Percentiles rank a stretch among this genome's conserved stretches.
Evolutionary conservation across 2,113 vertebrate genomes (phyloP).

Genomic region (Rhineura floridana): DNA sequence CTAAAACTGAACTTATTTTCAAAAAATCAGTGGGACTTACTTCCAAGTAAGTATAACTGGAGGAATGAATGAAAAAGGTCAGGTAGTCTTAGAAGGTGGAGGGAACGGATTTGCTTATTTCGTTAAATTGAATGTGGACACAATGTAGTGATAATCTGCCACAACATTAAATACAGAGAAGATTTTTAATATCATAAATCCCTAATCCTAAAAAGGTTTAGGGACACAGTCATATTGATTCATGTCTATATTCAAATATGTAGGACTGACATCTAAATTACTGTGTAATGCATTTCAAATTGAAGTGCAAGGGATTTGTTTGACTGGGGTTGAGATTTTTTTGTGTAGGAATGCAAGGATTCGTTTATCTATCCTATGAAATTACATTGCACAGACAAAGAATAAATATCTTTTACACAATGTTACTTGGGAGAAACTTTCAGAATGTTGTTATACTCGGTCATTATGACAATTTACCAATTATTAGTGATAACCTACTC

Average conservation of each 20-base stretch:
- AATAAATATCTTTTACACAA: too few species aligned
- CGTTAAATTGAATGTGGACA: neutral
- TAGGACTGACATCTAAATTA: neutral
- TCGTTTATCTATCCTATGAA: neutral
- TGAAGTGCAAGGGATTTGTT: neutral
- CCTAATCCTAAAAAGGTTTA: conserved; percentile 8
- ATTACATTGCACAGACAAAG: too few species aligned
- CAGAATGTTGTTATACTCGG: too few species aligned
- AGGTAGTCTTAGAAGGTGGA: neutral
- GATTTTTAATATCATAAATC: neutral
- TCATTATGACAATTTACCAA: neutral
- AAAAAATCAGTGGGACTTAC: neutral
- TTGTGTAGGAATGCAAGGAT: neutral
- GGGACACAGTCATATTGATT: neutral
- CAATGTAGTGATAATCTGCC: conserved; percentile 3
- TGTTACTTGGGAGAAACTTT: too few species aligned
- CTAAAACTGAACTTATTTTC: neutral
- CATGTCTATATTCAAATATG: neutral
- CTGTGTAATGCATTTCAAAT: conserved; percentile 10
- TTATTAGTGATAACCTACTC: neutral
- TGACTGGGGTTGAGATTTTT: neutral
- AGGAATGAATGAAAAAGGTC: neutral
- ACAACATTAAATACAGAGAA: neutral
- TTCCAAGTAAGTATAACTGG: neutral
- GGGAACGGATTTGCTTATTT: neutral